Evolutionary conservation across 2,113 vertebrate species (phyloP), one percentile per base, ranked within the genome.

Genomic region (Bombycilla garrulus): DNA sequence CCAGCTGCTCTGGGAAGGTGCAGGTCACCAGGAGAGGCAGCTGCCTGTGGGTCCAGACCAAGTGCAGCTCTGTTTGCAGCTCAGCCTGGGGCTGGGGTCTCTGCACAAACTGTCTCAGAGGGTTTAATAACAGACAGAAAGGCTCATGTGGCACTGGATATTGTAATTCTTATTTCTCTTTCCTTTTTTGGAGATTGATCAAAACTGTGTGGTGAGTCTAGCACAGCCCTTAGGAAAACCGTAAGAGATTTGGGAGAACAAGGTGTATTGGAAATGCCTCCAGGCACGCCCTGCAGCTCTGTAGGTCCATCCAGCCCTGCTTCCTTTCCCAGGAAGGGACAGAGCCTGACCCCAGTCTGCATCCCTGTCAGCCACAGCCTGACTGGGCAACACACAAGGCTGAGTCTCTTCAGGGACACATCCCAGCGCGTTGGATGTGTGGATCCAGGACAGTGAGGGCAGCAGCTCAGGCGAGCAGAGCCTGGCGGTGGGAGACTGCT

Each of bases 401-500:
- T 1, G 25, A 33, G 19, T 22, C 56, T 33, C 5, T 38, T 10
- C 31, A 44, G 42, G 33, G 47, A 17, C 24, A n/a, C 20, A 5
- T 40, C 81, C 60, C 5, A 0, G 0, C 4, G 24, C 19, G 38
- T 14, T 20, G n/a, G 79, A 5, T 13, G 4, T 4, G 3, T 33
- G 67, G 54, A 15, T 17, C 9, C 2, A 2, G 64, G 25, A 16
- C 33, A 53, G 66, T 0, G 3, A 42, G n/a, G 24, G 64, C 31
- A 17, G 56, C 54, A 61, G 51, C 76, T 65, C 15, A 2, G 62
- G 31, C 0, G 0, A 35, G 22, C 38, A 53, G 64, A 62, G 42
- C 35, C 42, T 0, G 5, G 47, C 26, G 3, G 1, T 15, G 67
- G 26, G 69, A 25, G 33, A 26, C 6, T 2, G 56, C 5, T 57